Evolutionary conservation across 2,888 invertebrate genomes (phyloP).

Genomic region (Craniophora ligustri): DNA sequence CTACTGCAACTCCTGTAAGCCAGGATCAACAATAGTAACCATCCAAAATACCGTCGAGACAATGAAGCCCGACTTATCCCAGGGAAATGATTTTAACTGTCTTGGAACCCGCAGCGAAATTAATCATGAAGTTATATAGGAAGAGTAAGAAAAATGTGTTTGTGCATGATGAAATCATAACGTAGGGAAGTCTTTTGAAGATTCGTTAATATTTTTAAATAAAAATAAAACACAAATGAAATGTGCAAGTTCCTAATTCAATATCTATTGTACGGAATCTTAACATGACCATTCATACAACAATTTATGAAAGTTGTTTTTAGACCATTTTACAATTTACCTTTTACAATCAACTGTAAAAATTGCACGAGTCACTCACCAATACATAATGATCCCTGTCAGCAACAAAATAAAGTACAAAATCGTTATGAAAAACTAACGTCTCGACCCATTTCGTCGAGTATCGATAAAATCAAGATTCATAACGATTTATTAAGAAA

Average conservation of each 20-base stretch:
- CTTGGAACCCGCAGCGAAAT: no score
- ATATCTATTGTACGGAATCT: background rate
- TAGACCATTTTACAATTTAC: slow-evolving; percentile 34
- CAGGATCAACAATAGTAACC: no score
- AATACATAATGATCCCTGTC: background rate
- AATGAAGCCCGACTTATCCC: no score
- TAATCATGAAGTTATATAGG: no score
- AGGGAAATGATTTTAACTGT: no score
- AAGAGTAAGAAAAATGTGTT: no score
- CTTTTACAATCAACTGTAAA: slow-evolving; percentile 39
- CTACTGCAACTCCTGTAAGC: no score
- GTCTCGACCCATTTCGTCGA: slow-evolving; percentile 44
- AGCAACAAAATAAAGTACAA: background rate
- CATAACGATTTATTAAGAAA: slow-evolving; percentile 65
- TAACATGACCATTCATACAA: slow-evolving; percentile 13
- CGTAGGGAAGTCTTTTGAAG: no score
- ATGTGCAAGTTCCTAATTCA: background rate
- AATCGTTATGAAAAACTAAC: background rate
- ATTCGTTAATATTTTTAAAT: no score
- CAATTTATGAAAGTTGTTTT: slow-evolving; percentile 42
- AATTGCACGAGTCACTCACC: slow-evolving; percentile 18
- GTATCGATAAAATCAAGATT: slow-evolving; percentile 67
- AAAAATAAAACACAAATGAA: background rate
- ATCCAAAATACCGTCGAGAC: no score
- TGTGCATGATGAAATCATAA: no score